phyloP scores from a whole-genome alignment of 1,140 invertebrate species.

The Lineus longissimus region DNA sequence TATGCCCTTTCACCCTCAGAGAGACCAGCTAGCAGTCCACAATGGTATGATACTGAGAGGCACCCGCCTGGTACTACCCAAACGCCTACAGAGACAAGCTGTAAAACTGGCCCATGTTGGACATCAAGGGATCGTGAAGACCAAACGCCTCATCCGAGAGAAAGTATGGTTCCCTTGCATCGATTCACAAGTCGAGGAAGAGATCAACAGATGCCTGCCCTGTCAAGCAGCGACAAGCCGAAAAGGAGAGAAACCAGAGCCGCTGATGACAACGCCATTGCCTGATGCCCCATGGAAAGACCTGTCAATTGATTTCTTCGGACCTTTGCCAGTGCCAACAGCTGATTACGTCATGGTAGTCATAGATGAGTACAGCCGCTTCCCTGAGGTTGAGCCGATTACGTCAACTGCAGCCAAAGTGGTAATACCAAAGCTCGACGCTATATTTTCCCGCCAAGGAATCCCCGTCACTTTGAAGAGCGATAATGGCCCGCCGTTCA shows the following conservation, averaged over 20 bases:
- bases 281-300: constrained; percentile 25
- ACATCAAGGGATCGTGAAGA: constrained; percentile 33
- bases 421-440: constrained; percentile 21
- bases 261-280: constrained; percentile 22
- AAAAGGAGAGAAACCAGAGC: constrained; percentile 25
- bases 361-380: constrained; percentile 33
- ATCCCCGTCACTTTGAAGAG: constrained; percentile 16
- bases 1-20: background rate
- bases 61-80: constrained; percentile 26
- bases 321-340: constrained; percentile 22
- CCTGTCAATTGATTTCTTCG: constrained; percentile 30
- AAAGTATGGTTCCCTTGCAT: constrained; percentile 45
- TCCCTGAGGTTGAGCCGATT: constrained; percentile 26
- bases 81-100: constrained; percentile 19
- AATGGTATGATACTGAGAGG: constrained; percentile 20
- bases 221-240: constrained; percentile 24
- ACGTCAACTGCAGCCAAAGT: constrained; percentile 19
- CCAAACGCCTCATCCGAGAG: constrained; percentile 33
- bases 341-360: constrained; percentile 29
- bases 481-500: constrained; percentile 26
- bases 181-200: constrained; percentile 30
- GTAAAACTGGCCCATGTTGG: constrained; percentile 27
- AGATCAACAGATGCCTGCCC: constrained; percentile 28
- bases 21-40: background rate
- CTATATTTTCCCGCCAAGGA: constrained; percentile 22